Percentiles rank a stretch among this genome's conserved stretches.
Evolutionary conservation across 2,888 invertebrate species (phyloP).

Genomic region (Macroteleia sp.): DNA sequence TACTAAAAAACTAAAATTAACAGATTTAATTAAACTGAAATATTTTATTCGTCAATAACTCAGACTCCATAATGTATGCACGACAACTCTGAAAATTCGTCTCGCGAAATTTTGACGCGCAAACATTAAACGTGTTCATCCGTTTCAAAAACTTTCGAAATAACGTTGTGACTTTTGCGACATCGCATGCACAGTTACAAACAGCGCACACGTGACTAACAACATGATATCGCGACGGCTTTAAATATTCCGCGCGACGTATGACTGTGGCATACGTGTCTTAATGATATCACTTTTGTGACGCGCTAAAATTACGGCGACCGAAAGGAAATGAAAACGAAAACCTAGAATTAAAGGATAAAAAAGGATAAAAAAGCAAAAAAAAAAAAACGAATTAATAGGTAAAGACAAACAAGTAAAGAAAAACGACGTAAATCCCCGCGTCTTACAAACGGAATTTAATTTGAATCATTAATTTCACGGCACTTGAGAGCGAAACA

Average conservation of each 20-base stretch:
- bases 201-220: constrained; percentile 45
- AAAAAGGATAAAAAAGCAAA: background rate
- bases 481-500: constrained; percentile 53
- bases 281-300: constrained; percentile 45
- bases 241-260: constrained; percentile 29
- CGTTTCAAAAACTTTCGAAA: background rate
- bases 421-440: constrained; percentile 6
- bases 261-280: constrained; percentile 37
- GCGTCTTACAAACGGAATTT: constrained; percentile 37
- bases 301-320: constrained; percentile 28
- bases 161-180: constrained; percentile 34
- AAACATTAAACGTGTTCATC: too few species aligned
- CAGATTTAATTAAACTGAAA: too few species aligned
- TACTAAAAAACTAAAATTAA: too few species aligned
- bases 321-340: background rate
- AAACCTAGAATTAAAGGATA: too few species aligned
- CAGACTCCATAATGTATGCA: too few species aligned
- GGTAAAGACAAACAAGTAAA: background rate
- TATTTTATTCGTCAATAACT: too few species aligned
- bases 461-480: constrained; percentile 55
- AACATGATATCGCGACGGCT: constrained; percentile 26
- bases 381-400: constrained; percentile 5
- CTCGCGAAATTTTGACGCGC: too few species aligned
- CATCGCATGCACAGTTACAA: constrained; percentile 37
- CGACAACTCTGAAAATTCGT: too few species aligned